Evolutionary conservation across 2,888 invertebrate genomes (phyloP), one percentile per base, ranked within the genome.

Genomic region (Drosophila mimetica): DNA sequence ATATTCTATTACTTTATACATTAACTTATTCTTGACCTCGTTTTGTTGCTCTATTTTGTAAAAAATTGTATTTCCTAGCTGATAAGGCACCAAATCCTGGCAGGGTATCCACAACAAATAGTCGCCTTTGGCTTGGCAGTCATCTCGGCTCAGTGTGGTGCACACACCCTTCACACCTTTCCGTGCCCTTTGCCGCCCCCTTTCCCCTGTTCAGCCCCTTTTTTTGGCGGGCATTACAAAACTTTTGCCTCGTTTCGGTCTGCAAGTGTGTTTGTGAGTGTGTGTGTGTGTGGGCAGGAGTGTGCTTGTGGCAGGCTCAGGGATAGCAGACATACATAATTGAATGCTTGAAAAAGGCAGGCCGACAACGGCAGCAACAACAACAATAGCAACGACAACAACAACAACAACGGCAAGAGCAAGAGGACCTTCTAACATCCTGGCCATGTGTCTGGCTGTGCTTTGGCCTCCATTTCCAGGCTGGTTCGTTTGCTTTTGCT

Each of bases 321-420:
- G 71, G 76, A 72, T 67, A 79, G 85, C 81, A 82, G 82, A 86
- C 87, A 86, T 86, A 83, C 79, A 83, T 83, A 83, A 83, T 83
- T 83, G 82, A 88, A 87, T 87, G 88, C 84, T 86, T 73, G 88
- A 78, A 85, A 83, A 87, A 83, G 86, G 82, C 83, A 74, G 71
- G 73, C 79, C 81, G 74, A 75, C 61, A 63, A 65, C 70, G 73
- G 52, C 50, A 64, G 13, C 59, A 64, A 13, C 34, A 63, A 59
- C 52, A 46, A 42, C 39, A 69, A 52, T 16, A 39, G 32, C 53
- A 25, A 25, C 25, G 7, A 25, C 25, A 57, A 2, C 44, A 61
- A 46, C 50, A 61, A 53, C 69, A 55, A 47, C 60, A 72, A 64
- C 50, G 52, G 39, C 47, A 47, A 8, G 48, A 57, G 28, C 39